A percentile compares a stretch with the other conserved stretches of the same genome.
Conservation (phyloP, 2,888 invertebrate genomes). For the Drosophila vallismaia region DNA sequence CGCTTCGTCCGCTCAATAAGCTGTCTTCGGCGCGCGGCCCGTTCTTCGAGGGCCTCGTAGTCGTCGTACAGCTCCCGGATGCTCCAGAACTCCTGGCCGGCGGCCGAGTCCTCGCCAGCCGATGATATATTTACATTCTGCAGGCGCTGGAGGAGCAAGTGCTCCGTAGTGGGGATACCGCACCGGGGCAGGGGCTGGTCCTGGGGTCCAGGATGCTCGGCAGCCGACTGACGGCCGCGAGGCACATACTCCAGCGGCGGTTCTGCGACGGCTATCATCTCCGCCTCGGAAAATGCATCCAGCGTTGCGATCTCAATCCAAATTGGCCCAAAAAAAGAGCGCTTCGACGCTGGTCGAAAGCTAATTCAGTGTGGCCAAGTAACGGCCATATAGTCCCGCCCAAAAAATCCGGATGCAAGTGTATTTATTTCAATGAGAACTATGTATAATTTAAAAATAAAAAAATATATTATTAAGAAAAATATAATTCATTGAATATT, state of each 20-base stretch:
- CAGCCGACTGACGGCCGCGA: conserved; percentile 92
- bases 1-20: conserved; percentile 61
- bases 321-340: conserved; percentile 15
- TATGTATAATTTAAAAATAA: not conserved
- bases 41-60: conserved; percentile 71
- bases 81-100: conserved; percentile 85
- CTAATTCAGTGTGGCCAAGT: conserved; percentile 2
- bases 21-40: conserved; percentile 56
- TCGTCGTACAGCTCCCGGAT: conserved; percentile 86
- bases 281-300: conserved; percentile 90
- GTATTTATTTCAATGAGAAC: not conserved
- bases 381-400: not conserved
- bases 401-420: not conserved
- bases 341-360: conserved; percentile 12
- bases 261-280: conserved; percentile 94
- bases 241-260: conserved; percentile 96
- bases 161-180: conserved; percentile 85
- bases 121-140: conserved; percentile 90
- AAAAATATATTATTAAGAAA: not conserved
- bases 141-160: conserved; percentile 88
- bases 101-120: conserved; percentile 62
- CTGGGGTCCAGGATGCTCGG: conserved; percentile 90
- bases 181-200: conserved; percentile 84
- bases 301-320: conserved; percentile 87
- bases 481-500: no score